Evolutionary conservation across 2,113 vertebrate genomes (phyloP).

Genomic region (Melospiza melodia): DNA sequence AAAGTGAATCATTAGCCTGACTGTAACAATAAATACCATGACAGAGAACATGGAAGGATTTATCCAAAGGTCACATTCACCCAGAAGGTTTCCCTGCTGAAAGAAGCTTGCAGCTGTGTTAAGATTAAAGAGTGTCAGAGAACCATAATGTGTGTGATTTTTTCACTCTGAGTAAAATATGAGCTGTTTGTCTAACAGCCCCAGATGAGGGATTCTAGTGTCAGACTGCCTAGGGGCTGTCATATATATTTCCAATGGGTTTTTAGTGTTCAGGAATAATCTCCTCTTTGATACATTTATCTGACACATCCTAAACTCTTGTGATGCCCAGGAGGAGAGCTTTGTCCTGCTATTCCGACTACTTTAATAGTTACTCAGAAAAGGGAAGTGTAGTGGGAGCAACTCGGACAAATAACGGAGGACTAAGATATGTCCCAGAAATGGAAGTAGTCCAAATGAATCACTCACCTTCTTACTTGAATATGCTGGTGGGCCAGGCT

Average conservation of each 20-base stretch:
- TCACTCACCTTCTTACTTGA: background rate
- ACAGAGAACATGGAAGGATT: background rate
- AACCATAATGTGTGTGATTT: constrained; percentile 2
- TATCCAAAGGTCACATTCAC: constrained; percentile 18
- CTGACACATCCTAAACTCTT: constrained; percentile 16
- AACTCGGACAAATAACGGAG: background rate
- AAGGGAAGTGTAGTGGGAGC: background rate
- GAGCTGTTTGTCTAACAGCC: constrained; percentile 49
- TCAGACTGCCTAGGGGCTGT: constrained; percentile 20
- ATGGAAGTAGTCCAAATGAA: background rate
- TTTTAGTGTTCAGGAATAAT: constrained; percentile 9
- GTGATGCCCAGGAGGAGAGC: background rate
- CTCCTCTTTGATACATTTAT: constrained; percentile 33
- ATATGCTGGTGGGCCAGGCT: background rate
- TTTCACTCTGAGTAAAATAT: constrained; percentile 49
- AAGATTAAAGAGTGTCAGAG: constrained; percentile 42
- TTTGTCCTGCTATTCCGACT: background rate
- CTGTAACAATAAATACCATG: background rate
- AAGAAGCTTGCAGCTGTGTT: constrained; percentile 20
- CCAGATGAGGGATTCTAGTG: constrained; percentile 33
- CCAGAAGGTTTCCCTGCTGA: constrained; percentile 19
- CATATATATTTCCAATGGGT: constrained; percentile 26
- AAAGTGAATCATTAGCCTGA: constrained; percentile 21
- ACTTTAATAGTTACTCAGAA: background rate
- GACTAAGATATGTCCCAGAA: background rate